A percentile compares a stretch with the other conserved stretches of the same genome.
These are phyloP conservation scores for Lineus longissimus DNA, from an alignment of 1,140 invertebrate genomes.

Conservation along the genomic window DNA sequence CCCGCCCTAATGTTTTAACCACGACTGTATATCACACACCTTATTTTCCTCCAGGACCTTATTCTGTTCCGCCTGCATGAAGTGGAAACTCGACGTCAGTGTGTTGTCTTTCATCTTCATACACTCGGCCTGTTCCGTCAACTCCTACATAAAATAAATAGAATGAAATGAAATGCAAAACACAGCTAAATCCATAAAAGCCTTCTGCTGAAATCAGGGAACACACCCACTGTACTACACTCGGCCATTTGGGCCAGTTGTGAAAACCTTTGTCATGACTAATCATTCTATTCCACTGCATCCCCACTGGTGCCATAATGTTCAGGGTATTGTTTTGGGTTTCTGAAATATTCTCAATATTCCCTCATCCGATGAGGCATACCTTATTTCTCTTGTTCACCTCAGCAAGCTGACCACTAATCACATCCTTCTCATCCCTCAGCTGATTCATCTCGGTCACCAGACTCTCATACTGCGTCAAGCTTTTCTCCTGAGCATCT, in stretches of 20 bases:
- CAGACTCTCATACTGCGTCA: slow-evolving; percentile 11
- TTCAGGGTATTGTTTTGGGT: too few species aligned
- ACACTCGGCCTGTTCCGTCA: slow-evolving; percentile 44
- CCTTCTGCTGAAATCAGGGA: neutral
- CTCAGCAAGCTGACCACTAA: neutral
- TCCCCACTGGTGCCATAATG: too few species aligned
- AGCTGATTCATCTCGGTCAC: neutral
- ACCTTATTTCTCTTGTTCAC: neutral
- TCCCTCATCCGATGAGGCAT: too few species aligned
- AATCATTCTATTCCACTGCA: too few species aligned
- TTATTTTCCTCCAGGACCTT: slow-evolving; percentile 31
- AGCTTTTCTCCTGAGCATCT: slow-evolving; percentile 28
- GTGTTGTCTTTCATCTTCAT: slow-evolving; percentile 49
- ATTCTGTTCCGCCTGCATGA: slow-evolving; percentile 39
- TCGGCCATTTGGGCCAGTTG: too few species aligned
- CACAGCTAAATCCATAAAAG: neutral
- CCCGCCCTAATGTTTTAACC: too few species aligned
- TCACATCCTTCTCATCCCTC: slow-evolving; percentile 12
- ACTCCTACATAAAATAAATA: slow-evolving; percentile 26
- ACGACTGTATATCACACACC: too few species aligned
- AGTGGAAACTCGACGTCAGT: slow-evolving; percentile 38
- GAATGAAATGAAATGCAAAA: neutral
- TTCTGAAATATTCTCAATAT: too few species aligned
- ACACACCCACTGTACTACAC: too few species aligned
- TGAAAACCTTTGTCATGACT: too few species aligned